These are phyloP conservation scores for Naso thynnoides DNA, from an alignment of 2,797 vertebrate genomes.

Conservation along the genomic window DNA sequence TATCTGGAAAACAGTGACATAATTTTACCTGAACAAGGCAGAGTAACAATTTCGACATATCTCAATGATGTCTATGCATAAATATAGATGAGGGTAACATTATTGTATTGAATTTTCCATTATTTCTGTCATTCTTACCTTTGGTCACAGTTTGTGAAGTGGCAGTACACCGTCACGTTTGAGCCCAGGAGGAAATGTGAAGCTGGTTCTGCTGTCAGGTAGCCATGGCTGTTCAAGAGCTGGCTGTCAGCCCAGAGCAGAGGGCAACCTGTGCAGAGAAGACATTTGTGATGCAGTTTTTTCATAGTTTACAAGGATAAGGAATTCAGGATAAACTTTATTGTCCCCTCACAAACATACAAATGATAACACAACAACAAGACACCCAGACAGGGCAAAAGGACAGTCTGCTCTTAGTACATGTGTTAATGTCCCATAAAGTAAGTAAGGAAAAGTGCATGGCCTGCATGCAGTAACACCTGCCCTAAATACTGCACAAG, in stretches of 20 bases:
- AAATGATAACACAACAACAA: too few species aligned
- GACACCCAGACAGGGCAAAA: too few species aligned
- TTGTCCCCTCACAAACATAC: too few species aligned
- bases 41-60: neutral
- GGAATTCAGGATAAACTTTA: neutral
- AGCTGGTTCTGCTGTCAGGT: conserved; percentile 69
- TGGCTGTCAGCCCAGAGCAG: conserved; percentile 21
- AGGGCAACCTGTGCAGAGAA: conserved; percentile 36
- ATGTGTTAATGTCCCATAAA: too few species aligned
- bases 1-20: conserved; percentile 40
- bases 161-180: conserved; percentile 78
- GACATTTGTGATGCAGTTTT: neutral
- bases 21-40: neutral
- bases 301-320: neutral
- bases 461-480: too few species aligned
- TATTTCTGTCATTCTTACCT: conserved; percentile 18
- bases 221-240: conserved; percentile 33
- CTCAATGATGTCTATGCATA: neutral
- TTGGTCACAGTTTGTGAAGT: neutral
- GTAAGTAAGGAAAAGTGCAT: too few species aligned
- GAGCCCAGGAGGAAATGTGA: conserved; percentile 75
- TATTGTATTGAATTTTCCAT: too few species aligned
- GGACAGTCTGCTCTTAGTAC: too few species aligned
- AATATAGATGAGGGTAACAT: neutral
- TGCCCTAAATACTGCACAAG: too few species aligned